These are phyloP conservation scores for Aphidoletes aphidimyza DNA, from an alignment of 2,888 invertebrate species.

Conservation along the genomic window DNA sequence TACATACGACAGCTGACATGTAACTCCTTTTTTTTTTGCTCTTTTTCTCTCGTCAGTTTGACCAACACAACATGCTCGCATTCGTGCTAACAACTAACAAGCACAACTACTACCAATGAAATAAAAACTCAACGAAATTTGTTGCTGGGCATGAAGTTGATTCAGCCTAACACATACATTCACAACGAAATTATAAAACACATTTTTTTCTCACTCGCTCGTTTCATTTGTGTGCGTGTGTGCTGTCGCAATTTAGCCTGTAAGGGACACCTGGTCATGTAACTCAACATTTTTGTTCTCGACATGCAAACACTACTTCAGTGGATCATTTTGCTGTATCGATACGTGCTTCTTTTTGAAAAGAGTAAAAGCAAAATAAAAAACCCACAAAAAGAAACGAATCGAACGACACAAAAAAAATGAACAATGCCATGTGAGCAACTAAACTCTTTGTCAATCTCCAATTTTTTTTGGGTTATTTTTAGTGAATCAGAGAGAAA, in stretches of 20 bases:
- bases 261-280: slow-evolving; percentile 40
- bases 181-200: not conserved
- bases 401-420: too few relatives aligned
- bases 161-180: not conserved
- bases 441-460: not conserved
- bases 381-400: too few relatives aligned
- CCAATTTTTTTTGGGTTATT: not conserved
- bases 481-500: not conserved
- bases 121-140: not conserved
- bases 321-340: not conserved
- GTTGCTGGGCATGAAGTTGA: not conserved
- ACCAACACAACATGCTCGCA: not conserved
- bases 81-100: slow-evolving; percentile 24
- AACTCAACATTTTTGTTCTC: slow-evolving; percentile 14
- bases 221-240: not conserved
- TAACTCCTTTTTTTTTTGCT: too few relatives aligned
- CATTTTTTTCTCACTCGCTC: not conserved
- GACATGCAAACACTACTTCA: not conserved
- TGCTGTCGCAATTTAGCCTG: slow-evolving; percentile 20
- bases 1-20: slow-evolving; percentile 51
- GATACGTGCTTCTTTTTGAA: not conserved
- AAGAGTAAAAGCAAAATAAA: too few relatives aligned
- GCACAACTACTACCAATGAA: too few relatives aligned
- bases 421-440: not conserved
- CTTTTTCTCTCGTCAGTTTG: not conserved